phyloP scores from a whole-genome alignment of 2,113 vertebrate species.

The Gobio gobio region DNA sequence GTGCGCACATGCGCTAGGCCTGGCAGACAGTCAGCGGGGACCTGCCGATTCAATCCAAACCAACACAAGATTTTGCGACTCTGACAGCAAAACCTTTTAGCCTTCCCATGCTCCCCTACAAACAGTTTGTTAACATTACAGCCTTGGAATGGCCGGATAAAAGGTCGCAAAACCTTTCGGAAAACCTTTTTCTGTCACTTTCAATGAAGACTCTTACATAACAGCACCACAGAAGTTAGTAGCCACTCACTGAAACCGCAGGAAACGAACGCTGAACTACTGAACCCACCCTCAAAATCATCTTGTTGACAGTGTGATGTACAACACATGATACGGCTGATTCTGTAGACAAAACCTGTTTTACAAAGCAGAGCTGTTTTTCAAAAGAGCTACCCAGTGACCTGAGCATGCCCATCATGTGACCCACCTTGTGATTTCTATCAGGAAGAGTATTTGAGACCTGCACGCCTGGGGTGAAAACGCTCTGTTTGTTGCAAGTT shows the following conservation, averaged over 20 bases:
- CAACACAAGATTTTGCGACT: background rate
- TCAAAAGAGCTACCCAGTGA: constrained; percentile 24
- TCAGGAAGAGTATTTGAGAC: constrained; percentile 33
- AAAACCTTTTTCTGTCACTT: constrained; percentile 27
- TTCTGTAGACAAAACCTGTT: constrained; percentile 9
- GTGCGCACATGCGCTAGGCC: background rate
- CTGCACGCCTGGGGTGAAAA: background rate
- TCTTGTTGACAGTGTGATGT: background rate
- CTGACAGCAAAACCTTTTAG: constrained; percentile 29
- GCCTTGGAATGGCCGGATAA: constrained; percentile 1
- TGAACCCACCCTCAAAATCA: background rate
- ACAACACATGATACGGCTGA: background rate
- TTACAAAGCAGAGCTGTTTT: constrained; percentile 6
- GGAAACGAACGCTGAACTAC: background rate
- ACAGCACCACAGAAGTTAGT: background rate
- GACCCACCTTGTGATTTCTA: constrained; percentile 40
- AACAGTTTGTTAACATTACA: constrained; percentile 11
- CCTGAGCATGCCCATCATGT: constrained; percentile 1
- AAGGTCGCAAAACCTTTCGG: constrained; percentile 17
- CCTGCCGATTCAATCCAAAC: constrained; percentile 1
- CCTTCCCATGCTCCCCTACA: constrained; percentile 2
- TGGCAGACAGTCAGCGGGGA: background rate
- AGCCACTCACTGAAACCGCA: background rate
- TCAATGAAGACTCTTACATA: constrained; percentile 28
- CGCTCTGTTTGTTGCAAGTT: background rate